Evolutionary conservation across 2,113 vertebrate genomes (phyloP), one percentile per base, ranked within the genome.

Genomic region (Halichoeres trimaculatus): DNA sequence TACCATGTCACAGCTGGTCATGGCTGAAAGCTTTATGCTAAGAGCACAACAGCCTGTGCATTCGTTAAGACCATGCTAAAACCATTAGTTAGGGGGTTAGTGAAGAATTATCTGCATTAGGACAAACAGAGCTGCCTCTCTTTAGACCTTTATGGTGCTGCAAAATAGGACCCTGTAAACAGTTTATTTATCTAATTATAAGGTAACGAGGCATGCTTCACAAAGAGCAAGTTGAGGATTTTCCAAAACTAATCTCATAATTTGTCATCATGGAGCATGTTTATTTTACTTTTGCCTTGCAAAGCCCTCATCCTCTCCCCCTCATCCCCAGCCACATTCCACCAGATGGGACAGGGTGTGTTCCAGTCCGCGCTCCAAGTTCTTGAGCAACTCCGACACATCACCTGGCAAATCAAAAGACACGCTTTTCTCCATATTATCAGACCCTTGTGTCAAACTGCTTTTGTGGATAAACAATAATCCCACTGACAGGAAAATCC

Each of bases 181-280:
- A 64, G 70, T 82, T 86, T 68, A 76, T 76, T 78, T 70, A 81
- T 67, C 47, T 74, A 81, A 66, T 88, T 82, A 86, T 34, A 74
- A 79, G 26, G 13, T 65, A 84, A 86, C 23, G 26, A 67, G 68
- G n/a, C 77, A 62, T 11, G 20, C 0, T 51, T 52, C 79, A 65
- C 56, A 55, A 68, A 74, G 19, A 64, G 35, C 6, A 41, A 67
- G 58, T 30, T 55, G 59, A 41, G 22, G 30, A 10, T 35, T 82
- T 71, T 56, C 20, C 30, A 79, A 72, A 68, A 9, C 7, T 1
- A 53, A 60, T 63, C 58, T 26, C 16, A 52, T 55, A 68, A 83
- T 83, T 74, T 80, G 62, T 76, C 74, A 53, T 65, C 65, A 72
- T 73, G 57, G 67, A 61, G 45, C 26, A 59, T 76, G 66, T 83